Conservation (phyloP, 2,797 vertebrate genomes). For the Rhodeus uyekii region DNA sequence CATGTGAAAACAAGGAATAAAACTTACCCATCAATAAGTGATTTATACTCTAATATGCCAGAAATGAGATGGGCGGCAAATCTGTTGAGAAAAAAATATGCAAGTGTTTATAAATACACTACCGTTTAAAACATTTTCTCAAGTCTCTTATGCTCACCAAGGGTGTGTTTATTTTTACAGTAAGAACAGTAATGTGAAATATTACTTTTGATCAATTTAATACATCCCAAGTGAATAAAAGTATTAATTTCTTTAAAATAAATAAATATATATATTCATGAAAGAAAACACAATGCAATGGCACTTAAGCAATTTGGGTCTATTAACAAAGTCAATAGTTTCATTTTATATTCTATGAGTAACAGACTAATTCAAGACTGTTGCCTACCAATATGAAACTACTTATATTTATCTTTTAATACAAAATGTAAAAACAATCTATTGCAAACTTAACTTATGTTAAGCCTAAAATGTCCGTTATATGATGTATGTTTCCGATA, state of each 20-base stretch:
- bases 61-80: slow-evolving; percentile 94
- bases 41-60: slow-evolving; percentile 93
- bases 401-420: background rate
- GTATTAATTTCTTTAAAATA: background rate
- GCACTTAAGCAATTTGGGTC: background rate
- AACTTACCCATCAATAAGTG: slow-evolving; percentile 90
- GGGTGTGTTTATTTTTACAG: background rate
- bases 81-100: slow-evolving; percentile 69
- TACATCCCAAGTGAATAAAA: background rate
- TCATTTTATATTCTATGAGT: background rate
- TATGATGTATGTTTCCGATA: background rate
- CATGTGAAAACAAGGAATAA: background rate
- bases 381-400: background rate
- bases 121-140: background rate
- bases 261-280: no score
- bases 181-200: background rate
- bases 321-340: background rate
- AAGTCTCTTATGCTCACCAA: background rate
- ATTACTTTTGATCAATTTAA: no score
- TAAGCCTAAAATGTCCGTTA: background rate
- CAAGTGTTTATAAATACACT: background rate
- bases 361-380: background rate
- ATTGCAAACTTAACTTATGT: background rate
- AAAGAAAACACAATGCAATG: no score
- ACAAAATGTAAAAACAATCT: background rate